Percentiles rank a stretch among this genome's conserved stretches.
These are phyloP conservation scores for Chionomys nivalis DNA, from an alignment of 2,113 vertebrate species.

Conservation along the genomic window DNA sequence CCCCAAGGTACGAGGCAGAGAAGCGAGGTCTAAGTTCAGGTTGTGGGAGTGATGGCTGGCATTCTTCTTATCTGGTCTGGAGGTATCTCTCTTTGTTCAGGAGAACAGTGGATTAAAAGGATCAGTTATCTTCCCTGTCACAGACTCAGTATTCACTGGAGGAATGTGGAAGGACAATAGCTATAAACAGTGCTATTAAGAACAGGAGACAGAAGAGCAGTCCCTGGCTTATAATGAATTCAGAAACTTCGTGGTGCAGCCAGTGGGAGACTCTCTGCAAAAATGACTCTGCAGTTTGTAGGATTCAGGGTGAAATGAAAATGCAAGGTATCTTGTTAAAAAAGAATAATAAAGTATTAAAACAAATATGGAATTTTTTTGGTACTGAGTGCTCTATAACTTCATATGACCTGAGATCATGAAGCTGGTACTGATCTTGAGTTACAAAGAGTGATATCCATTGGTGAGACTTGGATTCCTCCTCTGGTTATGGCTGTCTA, in stretches of 20 bases:
- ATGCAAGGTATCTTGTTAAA: background rate
- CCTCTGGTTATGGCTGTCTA: background rate
- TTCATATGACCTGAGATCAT: background rate
- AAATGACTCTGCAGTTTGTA: background rate
- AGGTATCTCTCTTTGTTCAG: background rate
- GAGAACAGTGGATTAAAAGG: background rate
- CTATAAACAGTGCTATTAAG: background rate
- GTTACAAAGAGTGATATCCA: background rate
- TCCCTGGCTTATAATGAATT: conserved; percentile 13
- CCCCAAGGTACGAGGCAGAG: background rate
- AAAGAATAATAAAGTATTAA: background rate
- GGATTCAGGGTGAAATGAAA: background rate
- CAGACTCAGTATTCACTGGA: background rate
- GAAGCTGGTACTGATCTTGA: background rate
- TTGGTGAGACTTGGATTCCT: background rate
- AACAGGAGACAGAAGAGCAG: background rate
- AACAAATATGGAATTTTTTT: background rate
- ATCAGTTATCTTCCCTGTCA: conserved; percentile 27
- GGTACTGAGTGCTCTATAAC: background rate
- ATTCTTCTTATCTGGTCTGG: background rate
- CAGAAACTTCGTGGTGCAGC: background rate
- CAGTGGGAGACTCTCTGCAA: background rate
- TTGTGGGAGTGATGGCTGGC: background rate
- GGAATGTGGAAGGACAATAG: background rate
- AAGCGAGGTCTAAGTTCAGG: background rate